Percentiles rank a stretch among this genome's conserved stretches.
Conservation (phyloP, 2,797 vertebrate genomes). For the Psittacula echo region DNA sequence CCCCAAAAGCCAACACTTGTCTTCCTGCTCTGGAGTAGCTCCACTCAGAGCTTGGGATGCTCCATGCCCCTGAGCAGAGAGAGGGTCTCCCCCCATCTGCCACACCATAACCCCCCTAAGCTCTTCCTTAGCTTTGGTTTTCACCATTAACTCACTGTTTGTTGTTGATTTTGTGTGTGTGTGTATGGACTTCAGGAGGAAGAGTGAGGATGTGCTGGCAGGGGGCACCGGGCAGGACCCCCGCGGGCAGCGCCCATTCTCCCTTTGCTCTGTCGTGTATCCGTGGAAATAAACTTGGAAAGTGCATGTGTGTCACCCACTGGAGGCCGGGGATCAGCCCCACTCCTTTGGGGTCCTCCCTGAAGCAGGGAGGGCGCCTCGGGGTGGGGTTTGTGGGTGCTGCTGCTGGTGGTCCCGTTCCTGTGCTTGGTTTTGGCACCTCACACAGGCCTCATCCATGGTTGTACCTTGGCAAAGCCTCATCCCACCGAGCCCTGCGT, state of each 20-base stretch:
- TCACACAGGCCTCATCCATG: accelerated
- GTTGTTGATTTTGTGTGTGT: background rate
- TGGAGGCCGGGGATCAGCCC: too few relatives aligned
- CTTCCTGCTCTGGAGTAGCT: background rate
- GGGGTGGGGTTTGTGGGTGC: background rate
- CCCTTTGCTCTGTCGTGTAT: background rate
- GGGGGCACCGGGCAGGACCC: background rate
- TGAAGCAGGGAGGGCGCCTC: accelerated
- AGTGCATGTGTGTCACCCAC: background rate
- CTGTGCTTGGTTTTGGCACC: background rate
- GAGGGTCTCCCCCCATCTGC: background rate
- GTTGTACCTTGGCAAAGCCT: background rate
- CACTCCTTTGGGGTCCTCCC: background rate
- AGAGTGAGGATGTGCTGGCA: too few relatives aligned
- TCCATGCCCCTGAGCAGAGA: background rate
- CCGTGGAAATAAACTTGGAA: background rate
- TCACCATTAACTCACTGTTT: background rate
- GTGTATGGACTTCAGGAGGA: background rate
- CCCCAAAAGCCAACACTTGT: background rate
- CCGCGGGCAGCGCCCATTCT: background rate
- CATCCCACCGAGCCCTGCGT: background rate
- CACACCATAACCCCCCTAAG: too few relatives aligned
- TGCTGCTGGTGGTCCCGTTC: background rate
- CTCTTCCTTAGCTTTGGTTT: background rate
- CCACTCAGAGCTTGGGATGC: accelerated